phyloP scores from a whole-genome alignment of 2,797 vertebrate genomes.

The Centroberyx gerrardi region DNA sequence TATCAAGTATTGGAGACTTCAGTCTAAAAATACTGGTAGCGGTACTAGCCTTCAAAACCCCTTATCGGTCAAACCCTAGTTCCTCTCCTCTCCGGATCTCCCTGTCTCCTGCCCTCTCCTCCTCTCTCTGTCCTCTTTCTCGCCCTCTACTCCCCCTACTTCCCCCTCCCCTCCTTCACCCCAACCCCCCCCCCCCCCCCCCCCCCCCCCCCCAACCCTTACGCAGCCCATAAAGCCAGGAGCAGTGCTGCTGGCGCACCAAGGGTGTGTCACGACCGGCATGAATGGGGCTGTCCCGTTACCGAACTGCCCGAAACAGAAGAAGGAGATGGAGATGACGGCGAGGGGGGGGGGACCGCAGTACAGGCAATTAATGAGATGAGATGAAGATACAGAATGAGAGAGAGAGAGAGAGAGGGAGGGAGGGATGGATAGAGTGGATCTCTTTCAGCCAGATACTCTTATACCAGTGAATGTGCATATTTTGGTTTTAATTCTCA shows the following conservation, averaged over 20 bases:
- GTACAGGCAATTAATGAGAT: neutral
- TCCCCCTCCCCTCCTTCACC: neutral
- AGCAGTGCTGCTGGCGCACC: constrained; percentile 57
- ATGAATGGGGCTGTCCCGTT: constrained; percentile 47
- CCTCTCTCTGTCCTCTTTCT: neutral
- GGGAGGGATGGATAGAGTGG: neutral
- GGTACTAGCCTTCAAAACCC: too few relatives aligned
- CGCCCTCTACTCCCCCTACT: neutral
- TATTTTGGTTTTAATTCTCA: neutral
- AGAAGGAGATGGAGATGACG: constrained; percentile 37
- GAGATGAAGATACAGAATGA: neutral
- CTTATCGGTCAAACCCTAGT: too few relatives aligned
- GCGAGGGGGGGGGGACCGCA: neutral
- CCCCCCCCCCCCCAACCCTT: constrained; percentile 10
- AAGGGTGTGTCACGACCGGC: constrained; percentile 73
- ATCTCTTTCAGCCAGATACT: neutral
- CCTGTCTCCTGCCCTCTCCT: neutral
- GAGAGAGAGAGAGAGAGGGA: neutral
- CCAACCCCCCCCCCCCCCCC: too few relatives aligned
- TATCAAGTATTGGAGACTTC: too few relatives aligned
- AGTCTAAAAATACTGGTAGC: neutral
- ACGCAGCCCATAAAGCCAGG: constrained; percentile 26
- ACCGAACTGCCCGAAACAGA: constrained; percentile 7
- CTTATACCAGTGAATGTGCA: neutral
- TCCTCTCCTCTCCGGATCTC: neutral